Percentiles rank a stretch among this genome's conserved stretches.
Evolutionary conservation across 2,797 vertebrate species (phyloP).

Genomic region (Arnoldichthys spilopterus): DNA sequence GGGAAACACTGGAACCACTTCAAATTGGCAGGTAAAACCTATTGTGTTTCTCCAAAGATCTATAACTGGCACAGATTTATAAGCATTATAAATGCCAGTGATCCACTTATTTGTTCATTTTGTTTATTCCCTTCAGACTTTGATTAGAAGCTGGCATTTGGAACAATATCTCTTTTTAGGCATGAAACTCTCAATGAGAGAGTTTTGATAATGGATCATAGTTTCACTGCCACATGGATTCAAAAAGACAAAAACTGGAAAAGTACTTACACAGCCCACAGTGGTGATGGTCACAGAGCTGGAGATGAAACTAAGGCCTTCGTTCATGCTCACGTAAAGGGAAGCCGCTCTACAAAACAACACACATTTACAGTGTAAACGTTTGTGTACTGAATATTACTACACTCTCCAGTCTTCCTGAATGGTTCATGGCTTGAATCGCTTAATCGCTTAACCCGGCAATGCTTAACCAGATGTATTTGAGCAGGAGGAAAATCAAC

Average conservation of each 20-base stretch:
- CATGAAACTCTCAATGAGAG: background rate
- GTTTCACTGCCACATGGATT: too few species aligned
- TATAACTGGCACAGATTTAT: slow-evolving; percentile 3
- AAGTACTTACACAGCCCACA: slow-evolving; percentile 92
- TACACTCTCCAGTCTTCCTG: too few species aligned
- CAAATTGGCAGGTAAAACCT: slow-evolving; percentile 5
- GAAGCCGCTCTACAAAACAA: slow-evolving; percentile 86
- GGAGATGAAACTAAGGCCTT: slow-evolving; percentile 97
- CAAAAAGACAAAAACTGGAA: background rate
- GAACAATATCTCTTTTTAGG: background rate
- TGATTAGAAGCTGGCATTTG: background rate
- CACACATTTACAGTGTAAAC: background rate
- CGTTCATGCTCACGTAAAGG: slow-evolving; percentile 98
- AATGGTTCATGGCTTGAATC: too few species aligned
- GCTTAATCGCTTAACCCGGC: too few species aligned
- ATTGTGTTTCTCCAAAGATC: slow-evolving; percentile 12
- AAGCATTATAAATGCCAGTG: background rate
- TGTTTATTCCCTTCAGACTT: background rate
- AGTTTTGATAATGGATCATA: too few species aligned
- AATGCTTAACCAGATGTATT: too few species aligned
- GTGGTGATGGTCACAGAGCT: slow-evolving; percentile 98
- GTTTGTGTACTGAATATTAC: background rate
- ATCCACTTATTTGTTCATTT: slow-evolving; percentile 1
- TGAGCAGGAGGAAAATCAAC: too few species aligned
- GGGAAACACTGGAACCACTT: background rate